These are phyloP conservation scores for Anhinga rufa DNA, from an alignment of 2,113 vertebrate genomes.

Conservation along the genomic window DNA sequence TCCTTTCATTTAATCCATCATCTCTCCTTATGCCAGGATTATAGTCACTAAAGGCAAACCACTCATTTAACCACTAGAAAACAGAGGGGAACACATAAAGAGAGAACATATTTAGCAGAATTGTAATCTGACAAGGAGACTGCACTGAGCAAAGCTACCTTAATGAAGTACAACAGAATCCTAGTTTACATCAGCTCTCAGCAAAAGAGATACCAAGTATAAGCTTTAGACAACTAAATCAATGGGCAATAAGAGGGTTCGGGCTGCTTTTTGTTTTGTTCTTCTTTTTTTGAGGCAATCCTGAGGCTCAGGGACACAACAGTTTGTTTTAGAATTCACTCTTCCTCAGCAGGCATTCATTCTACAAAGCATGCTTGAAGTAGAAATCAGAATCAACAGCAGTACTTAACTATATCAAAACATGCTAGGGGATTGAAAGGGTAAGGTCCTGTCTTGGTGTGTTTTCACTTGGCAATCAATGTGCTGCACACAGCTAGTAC, in stretches of 20 bases:
- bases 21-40: background rate
- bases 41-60: background rate
- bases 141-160: background rate
- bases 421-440: background rate
- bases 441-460: background rate
- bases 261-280: background rate
- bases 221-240: background rate
- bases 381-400: background rate
- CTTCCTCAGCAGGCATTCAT: background rate
- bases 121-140: background rate
- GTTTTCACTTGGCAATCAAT: background rate
- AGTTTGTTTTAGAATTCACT: background rate
- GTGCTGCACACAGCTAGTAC: background rate
- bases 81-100: background rate
- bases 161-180: background rate
- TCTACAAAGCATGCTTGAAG: background rate
- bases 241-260: background rate
- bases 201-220: background rate
- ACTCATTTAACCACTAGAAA: background rate
- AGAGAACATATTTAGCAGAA: background rate
- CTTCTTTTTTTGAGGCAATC: background rate
- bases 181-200: background rate
- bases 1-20: background rate
- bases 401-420: background rate
- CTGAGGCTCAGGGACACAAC: background rate